Evolutionary conservation across 2,797 vertebrate genomes (phyloP).

Genomic region (Hapalemur alaotrensis): DNA sequence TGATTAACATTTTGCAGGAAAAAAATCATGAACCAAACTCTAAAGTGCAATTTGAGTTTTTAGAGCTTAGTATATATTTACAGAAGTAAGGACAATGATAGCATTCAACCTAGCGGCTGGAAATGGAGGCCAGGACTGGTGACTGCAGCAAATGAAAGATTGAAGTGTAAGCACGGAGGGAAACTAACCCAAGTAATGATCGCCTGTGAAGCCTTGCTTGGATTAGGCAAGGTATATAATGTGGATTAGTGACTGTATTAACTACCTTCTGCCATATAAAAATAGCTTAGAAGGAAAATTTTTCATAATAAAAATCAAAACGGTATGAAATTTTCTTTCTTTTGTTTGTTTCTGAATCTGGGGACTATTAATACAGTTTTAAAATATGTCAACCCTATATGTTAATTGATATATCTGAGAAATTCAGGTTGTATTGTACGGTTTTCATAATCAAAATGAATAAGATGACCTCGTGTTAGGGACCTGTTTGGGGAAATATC

Average conservation of each 20-base stretch:
- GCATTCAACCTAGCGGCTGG: not conserved
- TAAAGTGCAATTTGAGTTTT: constrained; percentile 43
- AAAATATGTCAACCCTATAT: not conserved
- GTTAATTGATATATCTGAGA: not conserved
- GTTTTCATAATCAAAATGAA: constrained; percentile 24
- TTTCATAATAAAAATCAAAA: constrained; percentile 57
- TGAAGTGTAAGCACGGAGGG: not conserved
- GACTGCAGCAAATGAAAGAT: constrained; percentile 14
- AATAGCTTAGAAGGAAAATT: constrained; percentile 4
- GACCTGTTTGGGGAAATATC: not conserved
- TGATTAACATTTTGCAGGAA: not conserved
- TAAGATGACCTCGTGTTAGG: not conserved
- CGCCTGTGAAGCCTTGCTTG: constrained; percentile 11
- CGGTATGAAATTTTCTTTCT: not conserved
- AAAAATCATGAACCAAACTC: not conserved
- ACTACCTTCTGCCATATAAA: not conserved
- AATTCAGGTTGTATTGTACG: not conserved
- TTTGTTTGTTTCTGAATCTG: not conserved
- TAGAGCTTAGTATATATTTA: not conserved
- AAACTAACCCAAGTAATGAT: not conserved
- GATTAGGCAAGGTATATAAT: not conserved
- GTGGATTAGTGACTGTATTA: not conserved
- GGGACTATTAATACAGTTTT: constrained; percentile 1
- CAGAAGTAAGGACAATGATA: not conserved
- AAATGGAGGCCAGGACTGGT: not conserved